These are phyloP conservation scores for Lepidurus apus DNA, from an alignment of 1,140 invertebrate genomes.

Conservation along the genomic window DNA sequence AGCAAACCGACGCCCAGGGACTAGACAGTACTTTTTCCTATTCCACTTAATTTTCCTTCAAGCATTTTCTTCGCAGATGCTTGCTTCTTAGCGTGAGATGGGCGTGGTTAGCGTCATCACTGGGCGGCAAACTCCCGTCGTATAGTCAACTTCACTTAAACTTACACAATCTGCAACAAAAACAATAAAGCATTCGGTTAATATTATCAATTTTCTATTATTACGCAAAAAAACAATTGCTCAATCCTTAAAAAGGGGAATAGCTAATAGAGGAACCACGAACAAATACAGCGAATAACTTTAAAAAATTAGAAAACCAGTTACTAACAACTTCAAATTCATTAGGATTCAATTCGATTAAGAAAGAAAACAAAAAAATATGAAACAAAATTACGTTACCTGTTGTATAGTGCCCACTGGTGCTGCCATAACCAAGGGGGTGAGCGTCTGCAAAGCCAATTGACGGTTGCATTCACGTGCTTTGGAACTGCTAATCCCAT, in stretches of 20 bases:
- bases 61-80: neutral
- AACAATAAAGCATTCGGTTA: neutral
- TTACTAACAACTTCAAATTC: too few species aligned
- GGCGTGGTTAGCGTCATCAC: slow-evolving; percentile 17
- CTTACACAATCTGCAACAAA: neutral
- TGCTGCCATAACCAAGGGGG: neutral
- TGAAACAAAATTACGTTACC: neutral
- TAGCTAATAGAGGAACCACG: too few species aligned
- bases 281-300: neutral
- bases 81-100: neutral
- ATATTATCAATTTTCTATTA: too few species aligned
- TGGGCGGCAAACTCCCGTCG: neutral
- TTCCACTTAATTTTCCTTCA: neutral
- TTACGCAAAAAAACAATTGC: neutral
- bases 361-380: neutral
- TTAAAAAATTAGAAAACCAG: neutral
- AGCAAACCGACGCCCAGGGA: slow-evolving; percentile 20
- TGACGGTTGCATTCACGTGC: neutral
- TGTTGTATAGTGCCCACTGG: neutral
- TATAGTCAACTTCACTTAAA: neutral
- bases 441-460: slow-evolving; percentile 1
- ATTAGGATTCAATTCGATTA: neutral
- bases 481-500: slow-evolving; percentile 1
- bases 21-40: slow-evolving; percentile 14
- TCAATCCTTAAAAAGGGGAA: neutral